Evolutionary conservation across 2,113 vertebrate species (phyloP), one percentile per base, ranked within the genome.

Genomic region (Prionailurus viverrinus): DNA sequence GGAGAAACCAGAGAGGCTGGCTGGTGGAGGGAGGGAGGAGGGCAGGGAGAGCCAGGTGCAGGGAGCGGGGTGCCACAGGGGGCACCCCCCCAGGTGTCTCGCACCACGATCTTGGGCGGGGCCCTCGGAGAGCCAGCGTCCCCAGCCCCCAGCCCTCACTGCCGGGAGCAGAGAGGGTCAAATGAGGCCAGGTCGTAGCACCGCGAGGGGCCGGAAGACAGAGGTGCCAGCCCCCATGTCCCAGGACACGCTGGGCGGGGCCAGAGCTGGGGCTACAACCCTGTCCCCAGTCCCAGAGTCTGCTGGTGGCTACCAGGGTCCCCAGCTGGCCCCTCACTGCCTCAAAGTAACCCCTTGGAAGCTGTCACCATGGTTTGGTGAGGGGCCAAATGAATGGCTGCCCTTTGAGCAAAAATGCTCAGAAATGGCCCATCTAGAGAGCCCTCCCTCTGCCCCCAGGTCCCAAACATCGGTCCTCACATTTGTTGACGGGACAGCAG

Each of bases 371-470:
- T 12, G 36, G 2, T 21, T 10, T 39, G 25, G 11, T 27, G 18
- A 23, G 2, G 1, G 1, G 5, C 36, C 21, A 5, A 31, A 11
- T 13, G 11, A 83, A 33, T 1, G n/a, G 16, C 19, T 12, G 31
- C 8, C 10, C 55, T 83, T 58, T 0, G 5, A 45, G 55, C 51
- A 74, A 48, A 63, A 88, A n/a, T 13, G 25, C 36, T 36, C 31
- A 33, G 53, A 91, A 89, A n/a, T n/a, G 41, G 41, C 63, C 53
- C 2, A 33, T 73, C n/a, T 27, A 15, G 15, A 85, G 27, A 10
- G 0, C 45, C 12, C 33, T 69, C 25, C 7, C 15, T 3, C 45
- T 33, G 2, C 31, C 18, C 15, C 31, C 12, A 7, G 27, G 15
- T n/a, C 45, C 33, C 19, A 81, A 36, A 27, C 48, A 53, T 61